Evolutionary conservation across 35 echinoderm and acorn worm genomes (phyloP).

Genomic region (Heliocidaris tuberculata): DNA sequence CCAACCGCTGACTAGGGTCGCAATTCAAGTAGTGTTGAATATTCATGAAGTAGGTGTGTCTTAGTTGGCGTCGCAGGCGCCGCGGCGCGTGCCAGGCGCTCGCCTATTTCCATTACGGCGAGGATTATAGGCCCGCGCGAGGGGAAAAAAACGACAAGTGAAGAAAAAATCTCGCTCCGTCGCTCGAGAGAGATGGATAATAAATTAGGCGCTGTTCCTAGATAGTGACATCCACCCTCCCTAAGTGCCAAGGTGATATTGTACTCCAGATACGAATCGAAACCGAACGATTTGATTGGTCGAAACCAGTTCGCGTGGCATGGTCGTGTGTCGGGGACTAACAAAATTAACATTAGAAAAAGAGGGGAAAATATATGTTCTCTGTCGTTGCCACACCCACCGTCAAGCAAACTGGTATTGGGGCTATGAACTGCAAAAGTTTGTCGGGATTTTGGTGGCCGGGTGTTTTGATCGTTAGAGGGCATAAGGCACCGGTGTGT

Average conservation of each 20-base stretch:
- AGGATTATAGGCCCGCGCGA: slow-evolving; percentile 20
- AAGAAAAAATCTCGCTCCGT: slow-evolving; percentile 18
- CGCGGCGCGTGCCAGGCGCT: slow-evolving; percentile 36
- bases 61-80: slow-evolving; percentile 31
- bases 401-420: neutral
- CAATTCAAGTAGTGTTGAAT: neutral
- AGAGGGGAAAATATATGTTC: neutral
- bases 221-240: neutral
- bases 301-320: slow-evolving; percentile 31
- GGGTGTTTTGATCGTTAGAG: neutral
- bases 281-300: neutral
- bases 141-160: neutral
- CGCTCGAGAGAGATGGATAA: slow-evolving; percentile 25
- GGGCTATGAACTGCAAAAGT: neutral
- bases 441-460: neutral
- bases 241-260: neutral
- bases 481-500: neutral
- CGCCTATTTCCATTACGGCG: slow-evolving; percentile 28
- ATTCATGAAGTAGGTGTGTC: neutral
- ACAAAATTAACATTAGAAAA: neutral
- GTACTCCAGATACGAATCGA: neutral
- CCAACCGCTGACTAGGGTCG: neutral
- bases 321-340: slow-evolving; percentile 19
- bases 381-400: neutral
- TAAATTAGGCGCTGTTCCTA: slow-evolving; percentile 39